phyloP scores from a whole-genome alignment of 2,113 vertebrate genomes.

The Calypte anna region DNA sequence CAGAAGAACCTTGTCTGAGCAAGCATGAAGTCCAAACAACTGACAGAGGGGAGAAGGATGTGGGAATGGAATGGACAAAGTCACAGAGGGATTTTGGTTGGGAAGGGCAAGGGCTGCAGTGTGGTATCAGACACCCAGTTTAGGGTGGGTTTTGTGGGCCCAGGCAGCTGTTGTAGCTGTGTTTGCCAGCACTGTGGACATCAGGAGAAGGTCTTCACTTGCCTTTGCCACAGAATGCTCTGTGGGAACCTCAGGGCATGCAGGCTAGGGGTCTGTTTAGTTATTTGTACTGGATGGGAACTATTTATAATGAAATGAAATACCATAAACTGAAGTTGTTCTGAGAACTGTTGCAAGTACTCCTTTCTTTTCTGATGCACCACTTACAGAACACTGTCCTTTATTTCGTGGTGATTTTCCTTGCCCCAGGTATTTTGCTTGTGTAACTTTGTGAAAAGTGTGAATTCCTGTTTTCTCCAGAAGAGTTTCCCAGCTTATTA shows the following conservation, averaged over 20 bases:
- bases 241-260: neutral
- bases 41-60: neutral
- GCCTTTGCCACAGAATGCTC: neutral
- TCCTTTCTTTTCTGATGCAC: neutral
- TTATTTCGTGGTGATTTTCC: neutral
- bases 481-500: rapidly evolving
- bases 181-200: rapidly evolving
- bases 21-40: rapidly evolving
- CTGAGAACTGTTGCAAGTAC: rapidly evolving
- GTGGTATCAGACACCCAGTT: neutral
- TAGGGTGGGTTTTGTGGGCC: neutral
- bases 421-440: neutral
- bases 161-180: rapidly evolving
- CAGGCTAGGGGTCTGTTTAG: too few species aligned
- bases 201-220: neutral
- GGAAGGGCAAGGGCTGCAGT: neutral
- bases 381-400: neutral
- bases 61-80: neutral
- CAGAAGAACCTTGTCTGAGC: rapidly evolving
- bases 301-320: rapidly evolving
- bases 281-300: rapidly evolving
- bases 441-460: neutral
- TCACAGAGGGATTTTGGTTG: neutral
- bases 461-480: neutral
- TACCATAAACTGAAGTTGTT: neutral